Evolutionary conservation across 2,888 invertebrate genomes (phyloP).

Genomic region (Diarsia brunnea): DNA sequence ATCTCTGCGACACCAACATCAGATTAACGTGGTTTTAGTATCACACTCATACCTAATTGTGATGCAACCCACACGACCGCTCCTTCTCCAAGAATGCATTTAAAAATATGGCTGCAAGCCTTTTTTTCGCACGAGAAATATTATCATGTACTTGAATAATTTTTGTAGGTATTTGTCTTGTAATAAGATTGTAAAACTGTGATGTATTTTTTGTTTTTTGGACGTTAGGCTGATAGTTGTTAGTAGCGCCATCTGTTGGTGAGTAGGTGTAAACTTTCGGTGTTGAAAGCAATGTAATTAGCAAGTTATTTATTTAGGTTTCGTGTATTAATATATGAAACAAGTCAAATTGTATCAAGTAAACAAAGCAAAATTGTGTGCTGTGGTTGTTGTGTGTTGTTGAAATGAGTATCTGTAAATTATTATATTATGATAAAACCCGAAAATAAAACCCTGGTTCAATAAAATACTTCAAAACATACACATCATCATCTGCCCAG

Average conservation of each 20-base stretch:
- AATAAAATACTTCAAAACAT: neutral
- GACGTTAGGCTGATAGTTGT: neutral
- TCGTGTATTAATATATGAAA: neutral
- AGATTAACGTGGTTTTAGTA: slow-evolving; percentile 74
- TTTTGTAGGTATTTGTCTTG: slow-evolving; percentile 69
- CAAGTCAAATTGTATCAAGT: neutral
- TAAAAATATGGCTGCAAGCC: slow-evolving; percentile 81
- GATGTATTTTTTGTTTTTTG: slow-evolving; percentile 70
- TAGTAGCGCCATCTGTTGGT: slow-evolving; percentile 79
- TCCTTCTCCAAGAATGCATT: slow-evolving; percentile 83
- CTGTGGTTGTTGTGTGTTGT: neutral
- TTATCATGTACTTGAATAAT: slow-evolving; percentile 79
- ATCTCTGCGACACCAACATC: slow-evolving; percentile 73
- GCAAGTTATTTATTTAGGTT: too few relatives aligned
- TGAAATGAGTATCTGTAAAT: neutral
- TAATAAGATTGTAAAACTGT: slow-evolving; percentile 69
- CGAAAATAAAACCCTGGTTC: neutral
- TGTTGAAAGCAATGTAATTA: neutral
- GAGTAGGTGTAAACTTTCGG: slow-evolving; percentile 68
- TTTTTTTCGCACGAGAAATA: slow-evolving; percentile 82
- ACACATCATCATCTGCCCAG: too few relatives aligned
- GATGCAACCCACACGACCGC: slow-evolving; percentile 81
- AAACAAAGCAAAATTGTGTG: neutral
- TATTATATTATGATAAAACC: neutral
- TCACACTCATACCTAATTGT: slow-evolving; percentile 77